These are phyloP conservation scores for Drosophila flavopinicola DNA, from an alignment of 2,888 invertebrate species.

Conservation along the genomic window DNA sequence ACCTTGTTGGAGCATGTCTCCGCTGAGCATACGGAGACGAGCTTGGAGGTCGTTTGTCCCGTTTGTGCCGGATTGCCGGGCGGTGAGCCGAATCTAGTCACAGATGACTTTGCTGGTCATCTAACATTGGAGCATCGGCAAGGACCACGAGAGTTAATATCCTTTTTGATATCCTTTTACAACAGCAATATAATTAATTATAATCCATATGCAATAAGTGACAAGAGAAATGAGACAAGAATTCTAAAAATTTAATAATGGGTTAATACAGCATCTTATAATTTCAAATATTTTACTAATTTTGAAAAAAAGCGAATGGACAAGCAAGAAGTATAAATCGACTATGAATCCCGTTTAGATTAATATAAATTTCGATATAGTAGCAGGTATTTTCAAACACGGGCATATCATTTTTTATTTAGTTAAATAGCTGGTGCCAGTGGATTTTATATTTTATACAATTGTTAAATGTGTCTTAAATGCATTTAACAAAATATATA, in stretches of 20 bases:
- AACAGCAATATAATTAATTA: slow-evolving; percentile 11
- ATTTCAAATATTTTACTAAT: no score
- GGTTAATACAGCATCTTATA: no score
- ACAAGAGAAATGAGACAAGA: neutral
- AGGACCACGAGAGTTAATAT: slow-evolving; percentile 95
- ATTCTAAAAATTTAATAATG: neutral
- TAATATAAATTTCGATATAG: no score
- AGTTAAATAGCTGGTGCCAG: no score
- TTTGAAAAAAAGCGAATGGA: no score
- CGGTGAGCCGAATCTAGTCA: slow-evolving; percentile 98
- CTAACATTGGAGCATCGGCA: slow-evolving; percentile 96
- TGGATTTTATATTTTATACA: no score
- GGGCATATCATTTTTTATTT: no score
- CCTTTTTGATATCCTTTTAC: slow-evolving; percentile 92
- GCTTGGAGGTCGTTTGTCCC: slow-evolving; percentile 98
- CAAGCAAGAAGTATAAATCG: no score
- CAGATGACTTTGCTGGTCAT: slow-evolving; percentile 98
- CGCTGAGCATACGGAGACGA: slow-evolving; percentile 95
- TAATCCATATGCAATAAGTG: neutral
- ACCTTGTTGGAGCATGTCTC: slow-evolving; percentile 96
- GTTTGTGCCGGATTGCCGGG: slow-evolving; percentile 98
- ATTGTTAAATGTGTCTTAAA: no score
- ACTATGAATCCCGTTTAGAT: no score
- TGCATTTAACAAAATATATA: no score
- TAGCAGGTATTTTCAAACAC: no score